Evolutionary conservation across 1,140 invertebrate genomes (phyloP).

Genomic region (Neodiprion fabricii): DNA sequence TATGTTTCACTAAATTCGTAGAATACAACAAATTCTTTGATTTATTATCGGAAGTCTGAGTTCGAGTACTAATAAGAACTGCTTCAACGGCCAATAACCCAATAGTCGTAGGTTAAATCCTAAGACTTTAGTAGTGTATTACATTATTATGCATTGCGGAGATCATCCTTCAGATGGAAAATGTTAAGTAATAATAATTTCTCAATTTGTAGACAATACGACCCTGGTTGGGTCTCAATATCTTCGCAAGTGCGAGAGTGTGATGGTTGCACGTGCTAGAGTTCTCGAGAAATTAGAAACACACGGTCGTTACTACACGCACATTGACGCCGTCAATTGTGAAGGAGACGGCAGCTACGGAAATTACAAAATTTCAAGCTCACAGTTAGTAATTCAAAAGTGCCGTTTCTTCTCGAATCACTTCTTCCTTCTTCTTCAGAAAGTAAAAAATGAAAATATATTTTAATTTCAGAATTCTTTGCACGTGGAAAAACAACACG

Average conservation of each 20-base stretch:
- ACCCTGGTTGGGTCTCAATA: conserved; percentile 36
- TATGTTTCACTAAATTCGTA: too few relatives aligned
- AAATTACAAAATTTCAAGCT: conserved; percentile 23
- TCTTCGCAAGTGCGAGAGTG: conserved; percentile 49
- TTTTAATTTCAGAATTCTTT: conserved; percentile 36
- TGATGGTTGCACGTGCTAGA: conserved; percentile 32
- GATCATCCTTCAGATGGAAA: too few relatives aligned
- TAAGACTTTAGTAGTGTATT: too few relatives aligned
- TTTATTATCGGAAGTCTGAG: too few relatives aligned
- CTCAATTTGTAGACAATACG: conserved; percentile 19
- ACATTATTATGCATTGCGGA: too few relatives aligned
- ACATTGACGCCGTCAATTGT: conserved; percentile 35
- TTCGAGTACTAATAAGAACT: too few relatives aligned
- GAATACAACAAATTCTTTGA: too few relatives aligned
- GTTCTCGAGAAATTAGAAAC: conserved; percentile 33
- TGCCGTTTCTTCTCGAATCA: background rate
- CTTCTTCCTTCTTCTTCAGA: background rate
- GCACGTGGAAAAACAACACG: conserved; percentile 38
- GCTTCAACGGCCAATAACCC: too few relatives aligned
- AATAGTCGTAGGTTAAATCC: too few relatives aligned
- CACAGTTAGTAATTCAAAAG: conserved; percentile 9
- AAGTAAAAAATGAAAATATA: conserved; percentile 11
- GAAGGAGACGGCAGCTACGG: conserved; percentile 46
- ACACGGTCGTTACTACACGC: conserved; percentile 34
- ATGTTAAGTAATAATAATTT: too few relatives aligned